Conservation (phyloP, 1,140 invertebrate genomes). For the Doryteuthis pealeii region DNA sequence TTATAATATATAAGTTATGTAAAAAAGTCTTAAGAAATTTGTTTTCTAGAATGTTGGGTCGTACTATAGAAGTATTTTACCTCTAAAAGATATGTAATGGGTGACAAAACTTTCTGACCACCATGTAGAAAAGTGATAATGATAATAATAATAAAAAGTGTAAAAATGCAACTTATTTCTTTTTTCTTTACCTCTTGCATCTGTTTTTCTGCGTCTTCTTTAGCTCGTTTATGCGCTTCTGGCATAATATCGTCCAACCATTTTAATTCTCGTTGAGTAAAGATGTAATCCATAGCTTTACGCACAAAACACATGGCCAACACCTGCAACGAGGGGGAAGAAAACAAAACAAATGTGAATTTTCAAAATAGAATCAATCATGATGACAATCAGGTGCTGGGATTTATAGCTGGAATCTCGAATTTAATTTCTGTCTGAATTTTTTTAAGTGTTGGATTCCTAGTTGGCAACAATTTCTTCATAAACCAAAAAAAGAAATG, state of each 20-base stretch:
- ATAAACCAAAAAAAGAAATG: too few species aligned
- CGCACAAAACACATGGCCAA: slow-evolving; percentile 97
- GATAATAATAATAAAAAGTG: neutral
- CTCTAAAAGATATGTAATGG: too few species aligned
- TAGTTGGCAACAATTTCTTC: too few species aligned
- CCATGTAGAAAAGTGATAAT: neutral
- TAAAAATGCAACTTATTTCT: too few species aligned
- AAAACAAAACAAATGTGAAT: neutral
- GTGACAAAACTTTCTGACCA: too few species aligned
- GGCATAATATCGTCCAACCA: slow-evolving; percentile 98
- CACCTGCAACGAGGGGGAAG: slow-evolving; percentile 69
- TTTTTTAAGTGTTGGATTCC: too few species aligned
- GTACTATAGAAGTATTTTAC: too few species aligned
- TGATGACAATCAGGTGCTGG: neutral
- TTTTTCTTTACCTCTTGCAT: slow-evolving; percentile 28
- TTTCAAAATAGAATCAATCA: slow-evolving; percentile 14
- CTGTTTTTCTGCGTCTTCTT: slow-evolving; percentile 43
- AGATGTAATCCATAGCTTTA: slow-evolving; percentile 88
- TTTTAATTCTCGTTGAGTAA: slow-evolving; percentile 90
- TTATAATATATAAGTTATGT: too few species aligned
- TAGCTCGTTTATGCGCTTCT: slow-evolving; percentile 56
- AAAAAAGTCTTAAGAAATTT: too few species aligned
- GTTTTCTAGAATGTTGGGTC: too few species aligned
- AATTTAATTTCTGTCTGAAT: too few species aligned
- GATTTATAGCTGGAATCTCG: neutral